Percentiles rank a stretch among this genome's conserved stretches.
phyloP scores from a whole-genome alignment of 2,113 vertebrate species.

The Prochilodus magdalenae region DNA sequence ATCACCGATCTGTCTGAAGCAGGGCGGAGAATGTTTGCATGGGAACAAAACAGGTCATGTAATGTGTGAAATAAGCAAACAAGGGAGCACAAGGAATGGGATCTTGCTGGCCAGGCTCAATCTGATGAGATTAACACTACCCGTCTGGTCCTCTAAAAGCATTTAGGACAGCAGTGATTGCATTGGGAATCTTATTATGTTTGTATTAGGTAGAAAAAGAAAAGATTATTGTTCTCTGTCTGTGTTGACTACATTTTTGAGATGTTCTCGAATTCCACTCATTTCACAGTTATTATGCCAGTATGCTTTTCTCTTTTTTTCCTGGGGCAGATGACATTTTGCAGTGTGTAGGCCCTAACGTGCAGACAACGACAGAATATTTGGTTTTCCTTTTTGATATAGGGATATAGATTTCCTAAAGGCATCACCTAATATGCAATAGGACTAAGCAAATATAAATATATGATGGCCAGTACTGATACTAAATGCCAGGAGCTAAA shows the following conservation, averaged over 20 bases:
- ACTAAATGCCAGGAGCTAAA: too few species aligned
- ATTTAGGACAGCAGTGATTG: constrained; percentile 33
- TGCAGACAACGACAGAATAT: neutral
- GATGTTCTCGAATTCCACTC: constrained; percentile 2
- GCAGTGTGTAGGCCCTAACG: neutral
- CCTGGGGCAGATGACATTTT: neutral
- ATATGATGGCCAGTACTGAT: too few species aligned
- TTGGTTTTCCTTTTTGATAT: neutral
- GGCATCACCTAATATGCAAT: too few species aligned
- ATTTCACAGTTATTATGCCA: constrained; percentile 28
- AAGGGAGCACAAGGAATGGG: neutral
- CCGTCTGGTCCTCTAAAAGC: constrained; percentile 26
- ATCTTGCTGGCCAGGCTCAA: constrained; percentile 21
- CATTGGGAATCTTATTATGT: constrained; percentile 25
- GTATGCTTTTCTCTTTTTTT: neutral
- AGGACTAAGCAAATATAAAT: too few species aligned
- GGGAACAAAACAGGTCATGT: constrained; percentile 28
- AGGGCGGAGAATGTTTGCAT: neutral
- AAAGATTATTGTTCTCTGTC: constrained; percentile 37
- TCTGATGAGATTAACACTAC: constrained; percentile 40
- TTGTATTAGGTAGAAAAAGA: constrained; percentile 30
- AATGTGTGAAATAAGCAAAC: constrained; percentile 32
- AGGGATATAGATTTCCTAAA: neutral
- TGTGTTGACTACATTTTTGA: constrained; percentile 15
- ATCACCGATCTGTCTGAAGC: constrained; percentile 36